phyloP scores from a whole-genome alignment of 2,113 vertebrate genomes.

The Odobenus rosmarus region DNA sequence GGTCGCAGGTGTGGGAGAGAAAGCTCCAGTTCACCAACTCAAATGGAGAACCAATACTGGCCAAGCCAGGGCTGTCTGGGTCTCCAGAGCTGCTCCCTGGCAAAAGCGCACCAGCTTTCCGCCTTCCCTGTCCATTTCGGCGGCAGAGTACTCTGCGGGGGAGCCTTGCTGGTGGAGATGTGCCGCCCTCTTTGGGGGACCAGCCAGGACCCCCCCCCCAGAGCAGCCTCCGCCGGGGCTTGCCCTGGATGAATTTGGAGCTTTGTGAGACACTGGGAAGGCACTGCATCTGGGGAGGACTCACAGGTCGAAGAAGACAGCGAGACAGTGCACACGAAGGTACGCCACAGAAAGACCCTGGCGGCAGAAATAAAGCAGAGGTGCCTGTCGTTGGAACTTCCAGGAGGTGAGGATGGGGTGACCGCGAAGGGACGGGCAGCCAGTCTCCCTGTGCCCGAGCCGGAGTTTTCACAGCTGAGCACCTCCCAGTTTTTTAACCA shows the following conservation, averaged over 20 bases:
- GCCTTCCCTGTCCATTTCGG: not conserved
- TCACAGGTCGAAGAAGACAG: rapidly evolving
- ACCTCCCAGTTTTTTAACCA: not conserved
- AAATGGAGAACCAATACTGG: not conserved
- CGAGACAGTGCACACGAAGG: not conserved
- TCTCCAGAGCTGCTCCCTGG: not conserved
- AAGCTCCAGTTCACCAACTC: not conserved
- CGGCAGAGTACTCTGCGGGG: rapidly evolving
- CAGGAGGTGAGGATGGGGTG: rapidly evolving
- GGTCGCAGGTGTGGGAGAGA: not conserved
- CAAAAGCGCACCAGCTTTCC: not conserved
- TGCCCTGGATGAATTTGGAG: not conserved
- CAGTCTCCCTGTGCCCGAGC: not conserved
- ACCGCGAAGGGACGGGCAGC: not conserved
- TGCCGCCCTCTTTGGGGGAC: no score
- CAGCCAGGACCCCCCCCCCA: rapidly evolving
- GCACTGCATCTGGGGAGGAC: not conserved
- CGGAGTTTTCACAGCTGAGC: not conserved
- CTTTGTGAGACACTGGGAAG: rapidly evolving
- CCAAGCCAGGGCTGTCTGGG: not conserved
- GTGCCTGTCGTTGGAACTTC: rapidly evolving
- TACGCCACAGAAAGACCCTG: rapidly evolving
- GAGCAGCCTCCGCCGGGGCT: no score
- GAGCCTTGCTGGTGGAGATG: not conserved
- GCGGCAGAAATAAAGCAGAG: not conserved